A percentile compares a stretch with the other conserved stretches of the same genome.
These are phyloP conservation scores for Steatornis caripensis DNA, from an alignment of 2,113 vertebrate species.

Conservation along the genomic window DNA sequence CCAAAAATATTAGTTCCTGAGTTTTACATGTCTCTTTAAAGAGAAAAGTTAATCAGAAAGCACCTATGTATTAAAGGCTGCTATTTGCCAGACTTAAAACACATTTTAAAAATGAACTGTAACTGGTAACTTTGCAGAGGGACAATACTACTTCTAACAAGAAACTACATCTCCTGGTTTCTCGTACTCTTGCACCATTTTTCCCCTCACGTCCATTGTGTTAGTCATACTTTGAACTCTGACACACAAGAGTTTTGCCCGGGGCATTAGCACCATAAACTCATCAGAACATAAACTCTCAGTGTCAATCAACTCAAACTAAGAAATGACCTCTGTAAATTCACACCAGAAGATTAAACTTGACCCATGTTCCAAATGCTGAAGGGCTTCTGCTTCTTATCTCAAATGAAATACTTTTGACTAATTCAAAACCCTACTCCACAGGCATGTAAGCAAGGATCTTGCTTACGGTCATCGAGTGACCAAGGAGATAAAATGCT, in stretches of 20 bases:
- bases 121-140: not conserved
- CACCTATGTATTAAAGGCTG: not conserved
- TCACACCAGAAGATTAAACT: not conserved
- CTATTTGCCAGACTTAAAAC: not conserved
- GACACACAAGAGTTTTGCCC: not conserved
- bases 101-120: not conserved
- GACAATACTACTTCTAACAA: not conserved
- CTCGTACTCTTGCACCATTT: not conserved
- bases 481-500: not conserved
- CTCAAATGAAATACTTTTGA: not conserved
- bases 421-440: not conserved
- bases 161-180: not conserved
- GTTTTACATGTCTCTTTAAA: slow-evolving; percentile 29
- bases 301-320: not conserved
- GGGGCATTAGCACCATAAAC: not conserved
- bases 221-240: not conserved
- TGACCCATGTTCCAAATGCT: not conserved
- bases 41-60: not conserved
- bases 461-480: not conserved
- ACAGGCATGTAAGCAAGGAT: not conserved
- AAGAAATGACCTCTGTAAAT: not conserved
- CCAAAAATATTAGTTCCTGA: slow-evolving; percentile 40
- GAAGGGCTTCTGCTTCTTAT: not conserved
- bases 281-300: not conserved
- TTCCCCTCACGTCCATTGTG: not conserved